A percentile compares a stretch with the other conserved stretches of the same genome.
phyloP scores from a whole-genome alignment of 2,113 vertebrate genomes.

The pig (Sus scrofa) region T2T-Sscrofa CM000826.6:150277001-150277500 shows the following conservation, averaged over 20 bases:
- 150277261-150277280: neutral
- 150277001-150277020: neutral
- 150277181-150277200: neutral
- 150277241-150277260: neutral
- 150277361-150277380: neutral
- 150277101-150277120: neutral
- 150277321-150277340: neutral
- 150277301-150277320: neutral
- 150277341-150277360: neutral
- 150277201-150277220: no score
- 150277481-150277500: no score
- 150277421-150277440: neutral
- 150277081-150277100: neutral
- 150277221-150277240: fast-evolving
- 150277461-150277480: no score
- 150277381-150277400: fast-evolving
- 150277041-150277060: neutral
- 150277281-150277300: neutral
- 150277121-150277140: no score
- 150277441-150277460: no score
- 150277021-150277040: neutral
- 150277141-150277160: neutral
- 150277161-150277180: neutral
- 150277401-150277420: fast-evolving
- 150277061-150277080: neutral